phyloP scores from a whole-genome alignment of 1,140 invertebrate genomes.

The Telenomus remus region DNA sequence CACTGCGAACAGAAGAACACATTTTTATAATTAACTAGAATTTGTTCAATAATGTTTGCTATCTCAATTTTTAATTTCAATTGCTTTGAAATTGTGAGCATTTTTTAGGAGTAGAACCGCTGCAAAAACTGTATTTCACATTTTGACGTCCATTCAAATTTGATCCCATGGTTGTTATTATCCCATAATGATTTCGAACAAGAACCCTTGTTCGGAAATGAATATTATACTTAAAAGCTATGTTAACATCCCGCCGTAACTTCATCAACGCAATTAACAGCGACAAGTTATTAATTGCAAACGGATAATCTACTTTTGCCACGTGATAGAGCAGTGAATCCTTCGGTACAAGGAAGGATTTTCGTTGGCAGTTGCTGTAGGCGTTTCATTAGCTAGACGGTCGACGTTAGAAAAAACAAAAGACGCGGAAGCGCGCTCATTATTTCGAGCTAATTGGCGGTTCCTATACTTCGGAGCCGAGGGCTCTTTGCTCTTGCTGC shows the following conservation, averaged over 20 bases:
- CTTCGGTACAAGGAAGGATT: slow-evolving; percentile 38
- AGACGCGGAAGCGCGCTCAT: slow-evolving; percentile 75
- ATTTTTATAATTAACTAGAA: background rate
- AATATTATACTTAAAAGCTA: slow-evolving; percentile 16
- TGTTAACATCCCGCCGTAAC: slow-evolving; percentile 31
- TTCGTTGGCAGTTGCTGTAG: slow-evolving; percentile 61
- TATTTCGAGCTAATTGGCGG: slow-evolving; percentile 77
- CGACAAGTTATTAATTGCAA: slow-evolving; percentile 60
- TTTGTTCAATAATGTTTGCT: no score
- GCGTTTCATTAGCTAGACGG: slow-evolving; percentile 67
- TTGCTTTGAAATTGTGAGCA: no score
- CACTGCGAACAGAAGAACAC: slow-evolving; percentile 16
- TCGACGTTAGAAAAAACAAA: slow-evolving; percentile 73
- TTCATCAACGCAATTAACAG: slow-evolving; percentile 58
- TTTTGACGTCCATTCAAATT: no score
- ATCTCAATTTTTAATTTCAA: no score
- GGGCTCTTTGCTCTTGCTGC: slow-evolving; percentile 56
- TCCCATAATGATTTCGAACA: no score
- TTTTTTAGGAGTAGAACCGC: no score
- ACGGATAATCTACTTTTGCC: slow-evolving; percentile 54
- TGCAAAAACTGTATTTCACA: no score
- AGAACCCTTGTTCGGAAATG: no score
- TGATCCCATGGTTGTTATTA: no score
- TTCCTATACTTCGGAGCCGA: slow-evolving; percentile 68
- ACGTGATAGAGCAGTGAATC: slow-evolving; percentile 61